A percentile compares a stretch with the other conserved stretches of the same genome.
phyloP scores from a whole-genome alignment of 1,140 invertebrate genomes.

The Dryas iulia region DNA sequence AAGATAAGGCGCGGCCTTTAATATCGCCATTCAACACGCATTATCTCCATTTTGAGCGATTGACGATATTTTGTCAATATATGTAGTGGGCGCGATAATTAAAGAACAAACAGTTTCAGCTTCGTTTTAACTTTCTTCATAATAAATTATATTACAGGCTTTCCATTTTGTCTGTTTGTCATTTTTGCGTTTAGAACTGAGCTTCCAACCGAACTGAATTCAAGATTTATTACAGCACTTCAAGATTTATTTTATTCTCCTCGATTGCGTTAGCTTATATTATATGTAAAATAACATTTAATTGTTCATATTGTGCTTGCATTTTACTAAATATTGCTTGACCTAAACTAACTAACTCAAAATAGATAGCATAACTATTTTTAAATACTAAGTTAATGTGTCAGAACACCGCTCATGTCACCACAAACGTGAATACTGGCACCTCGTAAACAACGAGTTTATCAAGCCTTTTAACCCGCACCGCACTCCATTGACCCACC shows the following conservation, averaged over 20 bases:
- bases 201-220: neutral
- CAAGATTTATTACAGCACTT: neutral
- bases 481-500: conserved; percentile 49
- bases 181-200: neutral
- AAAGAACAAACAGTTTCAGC: no score
- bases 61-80: no score
- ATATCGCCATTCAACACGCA: no score
- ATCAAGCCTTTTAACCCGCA: conserved; percentile 43
- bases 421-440: conserved; percentile 13
- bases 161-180: neutral
- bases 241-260: neutral
- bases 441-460: conserved; percentile 30
- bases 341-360: no score
- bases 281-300: neutral
- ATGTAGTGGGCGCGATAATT: no score
- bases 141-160: neutral
- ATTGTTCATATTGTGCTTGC: no score
- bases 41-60: no score
- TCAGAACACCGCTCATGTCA: neutral
- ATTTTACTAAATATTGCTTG: no score
- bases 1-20: no score
- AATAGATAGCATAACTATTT: no score
- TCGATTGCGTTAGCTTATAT: neutral
- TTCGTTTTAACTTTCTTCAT: no score
- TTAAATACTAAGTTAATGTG: neutral